Evolutionary conservation across 1,140 invertebrate genomes (phyloP).

Genomic region (Lepeophtheirus salmonis): DNA sequence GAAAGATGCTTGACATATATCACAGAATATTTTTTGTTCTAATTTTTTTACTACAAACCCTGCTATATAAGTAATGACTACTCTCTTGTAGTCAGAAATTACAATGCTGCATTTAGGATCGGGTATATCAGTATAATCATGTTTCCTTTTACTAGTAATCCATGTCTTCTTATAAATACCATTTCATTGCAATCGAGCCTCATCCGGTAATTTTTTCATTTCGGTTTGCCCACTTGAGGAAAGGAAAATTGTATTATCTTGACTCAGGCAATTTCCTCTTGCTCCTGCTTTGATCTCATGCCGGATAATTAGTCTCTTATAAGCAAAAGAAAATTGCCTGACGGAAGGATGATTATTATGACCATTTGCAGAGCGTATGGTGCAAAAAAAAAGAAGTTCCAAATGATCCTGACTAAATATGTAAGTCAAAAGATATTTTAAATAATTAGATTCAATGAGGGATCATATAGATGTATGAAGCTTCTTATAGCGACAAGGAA

Average conservation of each 20-base stretch:
- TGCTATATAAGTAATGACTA: background rate
- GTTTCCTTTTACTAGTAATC: background rate
- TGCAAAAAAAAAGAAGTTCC: slow-evolving; percentile 28
- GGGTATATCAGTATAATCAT: background rate
- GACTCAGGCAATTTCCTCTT: background rate
- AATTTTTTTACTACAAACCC: background rate
- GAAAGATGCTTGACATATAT: background rate
- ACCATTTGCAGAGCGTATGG: slow-evolving; percentile 25
- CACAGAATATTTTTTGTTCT: background rate
- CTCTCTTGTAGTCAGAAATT: background rate
- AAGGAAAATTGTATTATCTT: background rate
- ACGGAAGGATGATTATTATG: slow-evolving; percentile 28
- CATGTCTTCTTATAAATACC: background rate
- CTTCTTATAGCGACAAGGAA: slow-evolving; percentile 10
- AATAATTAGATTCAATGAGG: slow-evolving; percentile 5
- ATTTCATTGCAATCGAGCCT: background rate
- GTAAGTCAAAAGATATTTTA: slow-evolving; percentile 22
- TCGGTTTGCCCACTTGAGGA: background rate
- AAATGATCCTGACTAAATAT: slow-evolving; percentile 29
- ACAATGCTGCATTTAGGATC: background rate
- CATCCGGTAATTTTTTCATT: background rate
- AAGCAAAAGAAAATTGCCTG: slow-evolving; percentile 24
- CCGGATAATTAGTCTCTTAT: slow-evolving; percentile 17
- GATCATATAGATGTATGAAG: background rate
- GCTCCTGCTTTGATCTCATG: background rate